These are phyloP conservation scores for Blastobasis adustella DNA, from an alignment of 2,888 invertebrate genomes.

Conservation along the genomic window DNA sequence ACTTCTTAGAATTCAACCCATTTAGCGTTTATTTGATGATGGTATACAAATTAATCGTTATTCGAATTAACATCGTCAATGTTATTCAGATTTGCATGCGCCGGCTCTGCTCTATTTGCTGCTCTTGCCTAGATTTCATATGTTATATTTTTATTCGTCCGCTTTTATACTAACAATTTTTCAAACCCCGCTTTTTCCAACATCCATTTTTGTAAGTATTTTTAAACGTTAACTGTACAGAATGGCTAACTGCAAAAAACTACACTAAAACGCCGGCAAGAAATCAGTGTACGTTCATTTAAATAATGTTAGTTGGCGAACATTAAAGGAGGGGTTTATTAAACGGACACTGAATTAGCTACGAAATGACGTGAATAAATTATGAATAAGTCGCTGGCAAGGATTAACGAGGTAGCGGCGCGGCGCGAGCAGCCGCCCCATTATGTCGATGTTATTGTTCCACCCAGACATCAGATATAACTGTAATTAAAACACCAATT, in stretches of 20 bases:
- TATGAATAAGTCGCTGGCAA: conserved; percentile 49
- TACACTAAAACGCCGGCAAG: neutral
- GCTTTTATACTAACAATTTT: no score
- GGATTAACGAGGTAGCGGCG: conserved; percentile 50
- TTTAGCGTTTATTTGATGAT: no score
- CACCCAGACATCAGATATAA: conserved; percentile 14
- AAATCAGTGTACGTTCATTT: neutral
- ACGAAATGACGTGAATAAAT: conserved; percentile 58
- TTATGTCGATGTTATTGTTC: conserved; percentile 30
- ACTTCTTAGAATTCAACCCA: no score
- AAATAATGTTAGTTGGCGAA: conserved; percentile 14
- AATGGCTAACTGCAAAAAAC: neutral
- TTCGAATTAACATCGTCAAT: no score
- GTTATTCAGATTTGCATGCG: no score
- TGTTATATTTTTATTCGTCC: no score
- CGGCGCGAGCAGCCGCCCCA: conserved; percentile 31
- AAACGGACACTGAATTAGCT: conserved; percentile 50
- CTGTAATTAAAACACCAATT: conserved; percentile 5
- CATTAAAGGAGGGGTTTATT: conserved; percentile 43
- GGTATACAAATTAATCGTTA: no score
- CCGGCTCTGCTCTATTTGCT: no score
- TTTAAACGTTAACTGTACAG: neutral
- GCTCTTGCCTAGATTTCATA: no score
- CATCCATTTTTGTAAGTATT: no score
- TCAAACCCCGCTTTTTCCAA: no score